Base-by-base conservation (phyloP, 2,797 vertebrate genomes). In the Danio choprae region DNA sequence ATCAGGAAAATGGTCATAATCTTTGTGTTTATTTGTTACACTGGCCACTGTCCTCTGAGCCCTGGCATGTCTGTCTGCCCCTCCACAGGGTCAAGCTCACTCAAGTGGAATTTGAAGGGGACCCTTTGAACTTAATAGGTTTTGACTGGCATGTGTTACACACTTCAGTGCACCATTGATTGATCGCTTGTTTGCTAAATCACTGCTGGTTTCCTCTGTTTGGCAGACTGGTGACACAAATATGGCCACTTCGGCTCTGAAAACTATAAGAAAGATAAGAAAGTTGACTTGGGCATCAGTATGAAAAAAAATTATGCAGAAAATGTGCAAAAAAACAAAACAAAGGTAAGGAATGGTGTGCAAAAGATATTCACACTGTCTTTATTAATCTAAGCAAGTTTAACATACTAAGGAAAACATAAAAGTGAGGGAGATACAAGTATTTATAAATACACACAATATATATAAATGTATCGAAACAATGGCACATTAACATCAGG, bases 131-230 rank as follows among this genome's bases (percentile, higher is more conserved):
- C 91, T 88, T 96, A 96, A 97, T 97, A 90, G 95, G 89, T 96
- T 96, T 94, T 96, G 96, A 97, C 96, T 97, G 95, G 93, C 93
- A 94, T 95, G 95, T 95, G 94, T 96, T 96, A 91, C 90, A 85
- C 89, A 95, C 96, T 93, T 92, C 94, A 94, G 88, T 93, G 95
- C 93, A 90, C 93, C 95, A 97, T 96, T 96, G 96, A 97, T 96
- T 96, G 95, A 95, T 95, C 84, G 89, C 92, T 96, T 94, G 94
- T 96, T 95, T 96, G 95, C 94, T 96, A 95, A 96, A 96, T 97
- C 95, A 96, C 95, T 94, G 95, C 93, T 93, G 93, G 91, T 95
- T 94, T 92, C 90, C 91, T 86, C 91, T 88, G 91, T 94, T 95
- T 95, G 91, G 93, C 92, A 90, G 91, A 85, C 92, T 90, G 90